Conservation (phyloP, 2,113 vertebrate species). For the Artemisiospiza belli region DNA sequence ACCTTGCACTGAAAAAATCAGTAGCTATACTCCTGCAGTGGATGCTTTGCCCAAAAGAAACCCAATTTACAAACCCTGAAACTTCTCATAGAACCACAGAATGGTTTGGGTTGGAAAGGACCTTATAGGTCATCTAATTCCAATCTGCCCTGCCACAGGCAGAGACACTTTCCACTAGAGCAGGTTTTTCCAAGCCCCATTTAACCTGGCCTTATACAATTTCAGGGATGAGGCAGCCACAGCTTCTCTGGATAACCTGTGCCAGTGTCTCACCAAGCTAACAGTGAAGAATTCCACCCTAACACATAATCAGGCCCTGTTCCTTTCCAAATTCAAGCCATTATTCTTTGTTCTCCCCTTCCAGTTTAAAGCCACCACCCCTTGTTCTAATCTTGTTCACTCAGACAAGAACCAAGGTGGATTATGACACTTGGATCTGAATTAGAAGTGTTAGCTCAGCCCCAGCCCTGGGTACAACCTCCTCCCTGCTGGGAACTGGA, state of each 20-base stretch:
- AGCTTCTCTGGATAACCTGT: neutral
- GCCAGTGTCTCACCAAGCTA: neutral
- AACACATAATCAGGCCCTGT: fast-evolving
- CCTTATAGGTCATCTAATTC: neutral
- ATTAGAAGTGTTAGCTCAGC: neutral
- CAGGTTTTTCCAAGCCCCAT: neutral
- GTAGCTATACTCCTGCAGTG: neutral
- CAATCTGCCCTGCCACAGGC: fast-evolving
- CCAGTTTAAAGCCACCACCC: neutral
- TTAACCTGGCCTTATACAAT: neutral
- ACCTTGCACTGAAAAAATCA: neutral
- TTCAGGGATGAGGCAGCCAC: neutral
- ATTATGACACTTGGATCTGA: neutral
- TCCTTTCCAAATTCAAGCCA: neutral
- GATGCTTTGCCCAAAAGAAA: neutral
- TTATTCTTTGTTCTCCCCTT: neutral
- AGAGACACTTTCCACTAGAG: neutral
- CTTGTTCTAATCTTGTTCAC: neutral
- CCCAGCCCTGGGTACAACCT: too few species aligned
- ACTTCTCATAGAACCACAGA: neutral
- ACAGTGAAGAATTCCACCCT: neutral
- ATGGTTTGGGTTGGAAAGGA: neutral
- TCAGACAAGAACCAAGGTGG: neutral
- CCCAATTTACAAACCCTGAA: neutral
- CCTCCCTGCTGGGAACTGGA: neutral